phyloP scores from a whole-genome alignment of 2,113 vertebrate genomes.

The Athene noctua region DNA sequence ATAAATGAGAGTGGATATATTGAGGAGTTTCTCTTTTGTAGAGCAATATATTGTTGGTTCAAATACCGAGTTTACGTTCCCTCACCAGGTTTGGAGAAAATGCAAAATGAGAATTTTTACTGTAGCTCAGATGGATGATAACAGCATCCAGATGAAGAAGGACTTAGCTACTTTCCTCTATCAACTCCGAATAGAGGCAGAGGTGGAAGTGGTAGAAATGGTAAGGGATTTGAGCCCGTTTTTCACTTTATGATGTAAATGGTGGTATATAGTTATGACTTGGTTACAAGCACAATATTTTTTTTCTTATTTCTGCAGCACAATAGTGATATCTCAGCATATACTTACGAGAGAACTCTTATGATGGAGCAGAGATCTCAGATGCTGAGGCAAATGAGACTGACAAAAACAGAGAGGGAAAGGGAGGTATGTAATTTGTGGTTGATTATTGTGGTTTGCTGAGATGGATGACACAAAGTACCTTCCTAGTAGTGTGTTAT shows the following conservation, averaged over 20 bases:
- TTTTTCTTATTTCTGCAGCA: constrained; percentile 75
- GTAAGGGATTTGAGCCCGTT: constrained; percentile 64
- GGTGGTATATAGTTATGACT: neutral
- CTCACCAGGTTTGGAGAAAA: constrained; percentile 91
- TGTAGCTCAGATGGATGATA: constrained; percentile 98
- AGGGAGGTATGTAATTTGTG: constrained; percentile 82
- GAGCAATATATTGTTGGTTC: neutral
- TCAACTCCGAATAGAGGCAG: constrained; percentile 94
- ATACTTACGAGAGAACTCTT: constrained; percentile 94
- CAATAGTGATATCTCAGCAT: constrained; percentile 96
- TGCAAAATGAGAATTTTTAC: constrained; percentile 98
- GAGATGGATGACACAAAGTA: neutral
- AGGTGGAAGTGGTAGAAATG: constrained; percentile 99
- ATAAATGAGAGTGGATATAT: neutral
- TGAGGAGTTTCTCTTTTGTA: neutral
- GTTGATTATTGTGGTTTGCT: neutral
- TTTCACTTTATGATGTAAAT: neutral
- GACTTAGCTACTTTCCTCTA: constrained; percentile 94
- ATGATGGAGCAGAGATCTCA: constrained; percentile 99
- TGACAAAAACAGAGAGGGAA: constrained; percentile 92
- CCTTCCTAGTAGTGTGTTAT: neutral
- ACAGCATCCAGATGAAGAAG: constrained; percentile 99
- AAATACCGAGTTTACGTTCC: neutral
- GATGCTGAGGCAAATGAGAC: constrained; percentile 96
- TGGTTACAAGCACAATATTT: neutral